Evolutionary conservation across 2,797 vertebrate genomes (phyloP), one percentile per base, ranked within the genome.

Genomic region (Erithacus rubecula): DNA sequence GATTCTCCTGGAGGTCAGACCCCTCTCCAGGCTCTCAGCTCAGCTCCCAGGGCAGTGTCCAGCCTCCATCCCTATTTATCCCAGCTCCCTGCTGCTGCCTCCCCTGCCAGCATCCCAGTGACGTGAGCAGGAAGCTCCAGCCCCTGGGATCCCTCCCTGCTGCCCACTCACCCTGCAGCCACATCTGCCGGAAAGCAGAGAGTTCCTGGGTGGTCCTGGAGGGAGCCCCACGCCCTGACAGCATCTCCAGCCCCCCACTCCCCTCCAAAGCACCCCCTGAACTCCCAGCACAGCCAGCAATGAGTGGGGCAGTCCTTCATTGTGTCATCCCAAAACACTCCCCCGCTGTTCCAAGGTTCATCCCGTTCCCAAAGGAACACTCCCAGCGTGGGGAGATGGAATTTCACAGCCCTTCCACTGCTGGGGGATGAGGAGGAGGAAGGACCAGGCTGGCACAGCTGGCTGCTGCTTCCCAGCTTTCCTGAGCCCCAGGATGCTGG

Each of bases 91-190:
- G 5, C n/a, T 41, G 49, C 56, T 2, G 2, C 4, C 14, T 53
- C 75, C 65, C 74, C 64, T 16, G 2, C 30, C 49, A 23, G 37
- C 1, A 5, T 11, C 94, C 19, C 30, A 6, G 4, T 89, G 92
- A 94, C 23, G 78, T 11, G 46, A 67, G 70, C 15, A 13, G 60
- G 91, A 92, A 90, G 71, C 56, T 11, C 3, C 4, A 4, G 76
- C 90, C 90, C 90, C 24, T n/a, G 96, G 90, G 92, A 77, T 5
- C 1, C 0, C 80, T 90, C 69, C 13, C 0, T 72, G 23, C 96
- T 95, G 93, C 96, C 96, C 55, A 93, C 95, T 96, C 95, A 78
- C 30, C 83, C 87, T 93, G 52, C 91, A 85, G 87, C 92, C 12
- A 6, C 82, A 85, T 44, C 82, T 92, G 68, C 84, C 11, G 64